Conservation (phyloP, 2,113 vertebrate species). For the Tragelaphus strepsiceros region DNA sequence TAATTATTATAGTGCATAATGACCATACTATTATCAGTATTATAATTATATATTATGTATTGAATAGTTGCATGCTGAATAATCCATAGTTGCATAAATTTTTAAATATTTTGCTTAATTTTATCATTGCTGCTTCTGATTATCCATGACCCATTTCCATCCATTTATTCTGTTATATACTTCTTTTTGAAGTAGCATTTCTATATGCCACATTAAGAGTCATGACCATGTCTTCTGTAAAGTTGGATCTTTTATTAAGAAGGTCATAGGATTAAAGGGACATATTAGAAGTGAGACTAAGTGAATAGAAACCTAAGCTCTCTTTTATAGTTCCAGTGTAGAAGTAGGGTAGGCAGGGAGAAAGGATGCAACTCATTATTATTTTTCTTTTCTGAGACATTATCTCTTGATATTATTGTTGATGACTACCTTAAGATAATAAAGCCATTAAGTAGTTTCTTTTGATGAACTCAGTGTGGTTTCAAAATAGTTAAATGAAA, state of each 20-base stretch:
- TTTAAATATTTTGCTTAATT: constrained; percentile 27
- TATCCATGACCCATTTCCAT: neutral
- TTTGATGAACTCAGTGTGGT: neutral
- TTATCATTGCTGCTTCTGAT: constrained; percentile 36
- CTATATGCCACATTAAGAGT: constrained; percentile 51
- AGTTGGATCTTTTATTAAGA: neutral
- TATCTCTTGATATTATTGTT: neutral
- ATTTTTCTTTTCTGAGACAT: neutral
- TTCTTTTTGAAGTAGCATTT: neutral
- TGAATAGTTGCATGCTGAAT: constrained; percentile 36
- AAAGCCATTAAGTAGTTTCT: neutral
- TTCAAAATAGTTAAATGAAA: neutral
- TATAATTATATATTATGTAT: neutral
- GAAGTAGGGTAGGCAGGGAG: neutral
- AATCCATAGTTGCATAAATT: constrained; percentile 13
- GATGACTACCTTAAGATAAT: neutral
- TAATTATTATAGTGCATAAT: neutral
- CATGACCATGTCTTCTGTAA: neutral
- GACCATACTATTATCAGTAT: neutral
- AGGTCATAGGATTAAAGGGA: neutral
- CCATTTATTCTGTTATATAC: constrained; percentile 16
- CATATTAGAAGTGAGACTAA: neutral
- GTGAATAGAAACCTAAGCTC: neutral
- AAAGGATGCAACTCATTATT: neutral
- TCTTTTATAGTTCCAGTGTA: neutral